A percentile compares a stretch with the other conserved stretches of the same genome.
Conservation (phyloP, 2,888 invertebrate species). For the Acronicta aceris region DNA sequence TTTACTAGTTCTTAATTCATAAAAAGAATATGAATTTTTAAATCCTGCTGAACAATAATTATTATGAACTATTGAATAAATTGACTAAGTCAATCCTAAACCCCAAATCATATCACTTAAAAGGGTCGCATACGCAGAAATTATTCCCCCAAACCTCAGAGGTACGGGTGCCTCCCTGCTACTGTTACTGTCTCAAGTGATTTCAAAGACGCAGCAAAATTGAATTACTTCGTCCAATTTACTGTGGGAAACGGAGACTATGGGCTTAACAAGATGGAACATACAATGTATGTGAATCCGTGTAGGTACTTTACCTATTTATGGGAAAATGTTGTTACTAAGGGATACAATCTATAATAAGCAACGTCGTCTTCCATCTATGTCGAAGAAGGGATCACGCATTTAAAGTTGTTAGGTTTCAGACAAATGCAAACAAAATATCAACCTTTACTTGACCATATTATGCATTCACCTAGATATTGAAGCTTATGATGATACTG, state of each 20-base stretch:
- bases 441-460: too few species aligned
- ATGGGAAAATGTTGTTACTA: background rate
- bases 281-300: slow-evolving; percentile 21
- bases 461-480: too few species aligned
- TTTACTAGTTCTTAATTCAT: too few species aligned
- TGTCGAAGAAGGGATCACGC: background rate
- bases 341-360: too few species aligned
- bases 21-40: too few species aligned
- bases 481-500: too few species aligned
- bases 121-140: slow-evolving; percentile 35
- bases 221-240: slow-evolving; percentile 46
- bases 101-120: slow-evolving; percentile 27
- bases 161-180: slow-evolving; percentile 23
- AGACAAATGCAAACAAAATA: background rate
- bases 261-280: slow-evolving; percentile 30
- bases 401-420: background rate
- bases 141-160: slow-evolving; percentile 42
- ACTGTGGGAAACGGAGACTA: slow-evolving; percentile 24
- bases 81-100: slow-evolving; percentile 15
- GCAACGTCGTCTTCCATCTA: background rate
- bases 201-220: slow-evolving; percentile 50
- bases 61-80: background rate
- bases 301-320: slow-evolving; percentile 16
- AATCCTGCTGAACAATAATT: too few species aligned
- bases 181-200: slow-evolving; percentile 33